These are phyloP conservation scores for Prunella himalayana DNA, from an alignment of 2,113 vertebrate species.

Conservation along the genomic window DNA sequence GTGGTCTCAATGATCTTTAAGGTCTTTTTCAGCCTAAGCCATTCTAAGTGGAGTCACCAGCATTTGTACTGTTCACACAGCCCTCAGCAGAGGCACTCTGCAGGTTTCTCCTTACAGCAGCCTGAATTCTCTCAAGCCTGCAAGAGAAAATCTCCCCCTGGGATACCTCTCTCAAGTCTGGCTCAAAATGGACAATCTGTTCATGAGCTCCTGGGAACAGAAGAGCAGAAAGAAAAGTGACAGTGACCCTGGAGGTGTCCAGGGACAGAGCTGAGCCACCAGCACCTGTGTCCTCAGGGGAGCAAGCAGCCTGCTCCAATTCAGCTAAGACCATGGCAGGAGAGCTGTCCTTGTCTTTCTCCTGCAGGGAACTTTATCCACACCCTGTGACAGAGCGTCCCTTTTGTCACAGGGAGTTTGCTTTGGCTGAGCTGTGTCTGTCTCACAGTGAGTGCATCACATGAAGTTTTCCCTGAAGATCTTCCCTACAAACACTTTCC, in stretches of 20 bases:
- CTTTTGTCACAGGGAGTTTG: neutral
- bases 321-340: neutral
- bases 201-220: neutral
- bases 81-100: neutral
- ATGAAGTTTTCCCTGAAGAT: neutral
- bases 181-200: neutral
- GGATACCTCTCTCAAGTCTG: neutral
- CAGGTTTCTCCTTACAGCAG: neutral
- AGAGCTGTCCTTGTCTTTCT: neutral
- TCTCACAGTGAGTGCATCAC: neutral
- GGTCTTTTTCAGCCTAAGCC: neutral
- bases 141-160: neutral
- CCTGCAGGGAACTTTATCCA: neutral
- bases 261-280: neutral
- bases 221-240: neutral
- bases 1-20: neutral
- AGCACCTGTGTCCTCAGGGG: neutral
- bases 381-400: neutral
- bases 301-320: fast-evolving
- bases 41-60: neutral
- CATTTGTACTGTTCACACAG: neutral
- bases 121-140: neutral
- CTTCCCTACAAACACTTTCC: neutral
- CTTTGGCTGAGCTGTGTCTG: neutral
- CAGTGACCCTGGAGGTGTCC: neutral